Conservation (phyloP, 1,140 invertebrate genomes). For the Pseudomyrmex gracilis region DNA sequence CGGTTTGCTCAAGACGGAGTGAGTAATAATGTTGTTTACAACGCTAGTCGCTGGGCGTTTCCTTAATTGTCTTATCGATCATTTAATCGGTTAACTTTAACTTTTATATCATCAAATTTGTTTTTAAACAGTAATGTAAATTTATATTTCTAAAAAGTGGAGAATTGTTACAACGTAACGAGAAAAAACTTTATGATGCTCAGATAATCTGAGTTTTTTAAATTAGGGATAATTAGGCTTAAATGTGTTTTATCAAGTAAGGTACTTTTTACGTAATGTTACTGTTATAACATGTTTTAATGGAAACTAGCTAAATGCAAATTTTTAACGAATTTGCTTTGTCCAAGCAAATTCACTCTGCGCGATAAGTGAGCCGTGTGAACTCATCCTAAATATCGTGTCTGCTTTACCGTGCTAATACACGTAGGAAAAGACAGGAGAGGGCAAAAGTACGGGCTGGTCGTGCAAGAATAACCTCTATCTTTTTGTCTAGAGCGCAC, state of each 20-base stretch:
- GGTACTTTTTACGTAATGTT: neutral
- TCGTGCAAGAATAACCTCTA: conserved; percentile 32
- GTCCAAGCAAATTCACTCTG: neutral
- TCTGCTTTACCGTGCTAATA: conserved; percentile 3
- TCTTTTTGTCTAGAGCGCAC: conserved; percentile 12
- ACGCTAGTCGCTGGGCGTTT: neutral
- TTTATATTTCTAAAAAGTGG: neutral
- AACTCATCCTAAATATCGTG: conserved; percentile 15
- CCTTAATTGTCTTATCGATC: neutral
- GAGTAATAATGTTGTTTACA: conserved; percentile 25
- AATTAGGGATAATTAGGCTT: neutral
- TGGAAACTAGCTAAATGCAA: conserved; percentile 36
- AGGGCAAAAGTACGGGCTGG: conserved; percentile 3
- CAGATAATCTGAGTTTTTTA: neutral
- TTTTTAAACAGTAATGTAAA: neutral
- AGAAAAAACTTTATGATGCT: neutral
- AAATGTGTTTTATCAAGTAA: neutral
- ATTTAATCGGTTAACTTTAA: neutral
- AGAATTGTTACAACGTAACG: neutral
- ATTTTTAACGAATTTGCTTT: neutral
- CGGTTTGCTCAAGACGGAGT: conserved; percentile 15
- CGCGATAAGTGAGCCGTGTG: conserved; percentile 4
- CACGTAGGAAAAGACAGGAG: neutral
- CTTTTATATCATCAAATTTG: neutral
- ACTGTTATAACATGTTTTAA: neutral